These are phyloP conservation scores for Oikopleura vanhoeffeni DNA, from an alignment of 23 tunicate species.

Conservation along the genomic window DNA sequence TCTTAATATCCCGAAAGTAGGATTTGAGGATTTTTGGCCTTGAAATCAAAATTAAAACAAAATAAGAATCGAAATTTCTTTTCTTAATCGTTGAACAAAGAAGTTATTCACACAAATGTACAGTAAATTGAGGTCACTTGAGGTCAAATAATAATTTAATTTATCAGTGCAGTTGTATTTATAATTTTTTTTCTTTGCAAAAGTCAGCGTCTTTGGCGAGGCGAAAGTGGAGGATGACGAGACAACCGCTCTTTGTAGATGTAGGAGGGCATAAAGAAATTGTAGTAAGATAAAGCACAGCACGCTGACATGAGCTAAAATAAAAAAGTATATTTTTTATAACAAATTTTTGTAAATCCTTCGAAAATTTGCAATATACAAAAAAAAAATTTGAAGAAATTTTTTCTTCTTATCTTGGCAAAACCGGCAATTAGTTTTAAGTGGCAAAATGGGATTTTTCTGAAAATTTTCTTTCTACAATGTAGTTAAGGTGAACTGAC, in stretches of 20 bases:
- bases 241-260: not conserved
- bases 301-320: not conserved
- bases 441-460: no score
- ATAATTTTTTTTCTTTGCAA: not conserved
- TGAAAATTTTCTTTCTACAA: no score
- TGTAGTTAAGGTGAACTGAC: no score
- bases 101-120: not conserved
- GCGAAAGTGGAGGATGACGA: no score
- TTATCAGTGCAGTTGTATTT: not conserved
- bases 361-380: no score
- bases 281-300: not conserved
- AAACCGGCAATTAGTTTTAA: no score
- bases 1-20: no score
- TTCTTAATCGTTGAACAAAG: not conserved
- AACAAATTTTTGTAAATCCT: not conserved
- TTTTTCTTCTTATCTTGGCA: not conserved
- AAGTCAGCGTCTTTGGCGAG: no score
- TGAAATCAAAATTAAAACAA: no score
- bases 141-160: not conserved
- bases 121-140: not conserved
- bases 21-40: no score
- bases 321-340: not conserved
- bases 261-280: not conserved
- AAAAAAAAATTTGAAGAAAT: not conserved
- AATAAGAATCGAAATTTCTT: not conserved